Conservation (phyloP, 2,888 invertebrate species). For the Eledona agricola region DNA sequence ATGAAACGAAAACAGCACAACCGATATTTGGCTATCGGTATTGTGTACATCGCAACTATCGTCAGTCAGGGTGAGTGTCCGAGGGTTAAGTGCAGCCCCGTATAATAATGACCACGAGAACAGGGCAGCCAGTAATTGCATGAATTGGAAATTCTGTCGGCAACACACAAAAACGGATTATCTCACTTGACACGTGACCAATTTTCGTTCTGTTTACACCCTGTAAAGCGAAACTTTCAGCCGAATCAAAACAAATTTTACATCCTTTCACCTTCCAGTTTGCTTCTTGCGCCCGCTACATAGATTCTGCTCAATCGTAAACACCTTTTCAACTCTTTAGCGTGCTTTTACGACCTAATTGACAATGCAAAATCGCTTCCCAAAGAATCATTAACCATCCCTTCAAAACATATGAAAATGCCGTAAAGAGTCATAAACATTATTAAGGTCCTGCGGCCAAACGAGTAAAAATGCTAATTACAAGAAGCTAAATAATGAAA, state of each 20-base stretch:
- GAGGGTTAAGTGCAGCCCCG: constrained; percentile 48
- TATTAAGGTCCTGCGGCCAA: too few species aligned
- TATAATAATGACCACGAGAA: constrained; percentile 52
- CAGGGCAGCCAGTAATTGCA: constrained; percentile 48
- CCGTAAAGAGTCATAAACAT: constrained; percentile 1
- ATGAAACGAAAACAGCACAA: constrained; percentile 56
- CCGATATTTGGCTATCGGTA: constrained; percentile 66
- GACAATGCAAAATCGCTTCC: constrained; percentile 5
- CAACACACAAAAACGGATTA: constrained; percentile 24
- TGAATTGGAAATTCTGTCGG: constrained; percentile 34
- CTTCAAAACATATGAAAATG: constrained; percentile 2
- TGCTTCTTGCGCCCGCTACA: constrained; percentile 1
- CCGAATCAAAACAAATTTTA: not conserved
- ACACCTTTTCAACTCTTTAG: constrained; percentile 14
- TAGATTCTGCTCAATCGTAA: constrained; percentile 20
- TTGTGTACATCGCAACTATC: constrained; percentile 70
- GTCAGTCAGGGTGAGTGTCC: constrained; percentile 67
- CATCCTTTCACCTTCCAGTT: not conserved
- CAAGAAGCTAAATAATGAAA: constrained; percentile 21
- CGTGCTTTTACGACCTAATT: constrained; percentile 14
- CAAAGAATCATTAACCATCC: constrained; percentile 4
- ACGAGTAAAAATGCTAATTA: constrained; percentile 33
- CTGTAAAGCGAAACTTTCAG: constrained; percentile 6
- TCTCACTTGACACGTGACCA: constrained; percentile 30
- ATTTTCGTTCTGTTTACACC: constrained; percentile 25